Conservation (phyloP, 2,888 invertebrate species). For the Xanthia icteritia region DNA sequence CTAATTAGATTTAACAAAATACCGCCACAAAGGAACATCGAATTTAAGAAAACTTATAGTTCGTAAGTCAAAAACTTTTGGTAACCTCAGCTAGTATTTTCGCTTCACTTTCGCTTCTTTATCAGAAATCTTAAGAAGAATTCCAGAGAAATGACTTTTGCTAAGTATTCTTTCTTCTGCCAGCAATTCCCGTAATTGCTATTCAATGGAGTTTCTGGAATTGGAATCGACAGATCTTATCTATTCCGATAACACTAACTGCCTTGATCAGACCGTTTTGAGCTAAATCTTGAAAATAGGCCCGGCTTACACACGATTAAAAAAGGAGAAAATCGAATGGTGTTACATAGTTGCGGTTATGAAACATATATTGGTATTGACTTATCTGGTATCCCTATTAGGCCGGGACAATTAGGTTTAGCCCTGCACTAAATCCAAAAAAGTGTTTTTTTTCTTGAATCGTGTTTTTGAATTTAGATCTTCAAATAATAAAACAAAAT, state of each 20-base stretch:
- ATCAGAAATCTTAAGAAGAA: not conserved
- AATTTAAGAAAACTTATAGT: not conserved
- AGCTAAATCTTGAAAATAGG: constrained; percentile 23
- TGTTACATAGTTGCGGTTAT: not conserved
- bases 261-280: constrained; percentile 13
- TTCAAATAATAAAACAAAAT: too few species aligned
- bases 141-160: constrained; percentile 11
- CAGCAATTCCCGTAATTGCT: constrained; percentile 20
- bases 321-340: not conserved
- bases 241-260: constrained; percentile 36
- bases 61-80: not conserved
- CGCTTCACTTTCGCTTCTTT: not conserved
- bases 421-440: too few species aligned
- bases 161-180: constrained; percentile 14
- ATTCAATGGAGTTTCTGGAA: constrained; percentile 39
- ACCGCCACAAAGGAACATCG: too few species aligned
- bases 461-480: too few species aligned
- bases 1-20: not conserved
- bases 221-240: constrained; percentile 29
- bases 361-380: not conserved
- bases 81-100: not conserved
- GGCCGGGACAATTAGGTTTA: too few species aligned
- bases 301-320: not conserved
- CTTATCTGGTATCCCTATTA: too few species aligned
- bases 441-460: too few species aligned